A percentile compares a stretch with the other conserved stretches of the same genome.
phyloP scores from a whole-genome alignment of 37 sponge, comb jelly and placozoan genomes.

The Hexactinellida sp. region DNA sequence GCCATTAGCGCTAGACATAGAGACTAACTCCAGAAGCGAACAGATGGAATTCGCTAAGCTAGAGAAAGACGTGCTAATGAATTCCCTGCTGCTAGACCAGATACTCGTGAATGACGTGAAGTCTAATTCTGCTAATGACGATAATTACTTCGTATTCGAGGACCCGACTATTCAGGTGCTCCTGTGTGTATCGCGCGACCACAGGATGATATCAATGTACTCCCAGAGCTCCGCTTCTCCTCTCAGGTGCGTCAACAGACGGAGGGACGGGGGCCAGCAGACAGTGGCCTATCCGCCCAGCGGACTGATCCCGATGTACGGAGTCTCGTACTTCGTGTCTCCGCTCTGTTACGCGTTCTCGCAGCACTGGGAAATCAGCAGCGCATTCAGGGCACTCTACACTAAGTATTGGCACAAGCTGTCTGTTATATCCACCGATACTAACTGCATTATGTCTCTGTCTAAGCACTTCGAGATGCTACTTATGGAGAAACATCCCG shows the following conservation, averaged over 20 bases:
- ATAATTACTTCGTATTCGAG: constrained; percentile 81
- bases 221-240: neutral
- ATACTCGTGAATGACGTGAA: constrained; percentile 46
- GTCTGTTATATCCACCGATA: constrained; percentile 25
- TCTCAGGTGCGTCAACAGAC: neutral
- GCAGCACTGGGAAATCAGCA: constrained; percentile 14
- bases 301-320: constrained; percentile 39
- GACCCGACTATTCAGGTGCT: constrained; percentile 47
- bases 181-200: constrained; percentile 23
- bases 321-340: constrained; percentile 29
- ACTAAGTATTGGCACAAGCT: constrained; percentile 21
- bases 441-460: neutral
- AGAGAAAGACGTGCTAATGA: constrained; percentile 23
- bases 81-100: constrained; percentile 31
- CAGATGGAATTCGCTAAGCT: constrained; percentile 27
- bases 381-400: constrained; percentile 22
- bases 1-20: constrained; percentile 42
- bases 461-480: constrained; percentile 49
- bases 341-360: constrained; percentile 32
- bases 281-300: constrained; percentile 33
- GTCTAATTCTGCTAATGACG: constrained; percentile 58
- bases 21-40: constrained; percentile 17
- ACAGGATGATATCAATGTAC: neutral
- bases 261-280: neutral
- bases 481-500: constrained; percentile 44